Evolutionary conservation across 53 echinoderm and acorn worm genomes (phyloP).

Genomic region (Antedon mediterranea): DNA sequence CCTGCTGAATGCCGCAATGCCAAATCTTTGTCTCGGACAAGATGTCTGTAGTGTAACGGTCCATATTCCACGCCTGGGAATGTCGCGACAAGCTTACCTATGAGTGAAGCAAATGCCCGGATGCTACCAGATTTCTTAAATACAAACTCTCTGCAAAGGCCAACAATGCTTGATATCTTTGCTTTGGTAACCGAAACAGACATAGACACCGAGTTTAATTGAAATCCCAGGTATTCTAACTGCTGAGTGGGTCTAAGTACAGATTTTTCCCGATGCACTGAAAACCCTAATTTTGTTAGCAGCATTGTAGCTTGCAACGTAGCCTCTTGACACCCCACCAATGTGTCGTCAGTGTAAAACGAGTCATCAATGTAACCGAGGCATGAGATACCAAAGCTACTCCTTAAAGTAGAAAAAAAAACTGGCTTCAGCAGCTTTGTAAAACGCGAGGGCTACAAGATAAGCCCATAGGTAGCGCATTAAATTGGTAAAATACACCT

Average conservation of each 20-base stretch:
- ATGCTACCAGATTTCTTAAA: not conserved
- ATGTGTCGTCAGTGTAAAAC: not conserved
- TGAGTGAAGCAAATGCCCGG: no score
- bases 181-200: not conserved
- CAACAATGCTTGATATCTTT: not conserved
- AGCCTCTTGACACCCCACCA: not conserved
- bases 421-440: conserved; percentile 31
- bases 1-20: no score
- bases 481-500: conserved; percentile 21
- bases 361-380: not conserved
- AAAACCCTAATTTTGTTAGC: not conserved
- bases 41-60: not conserved
- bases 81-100: no score
- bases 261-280: not conserved
- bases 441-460: conserved; percentile 15
- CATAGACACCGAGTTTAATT: not conserved
- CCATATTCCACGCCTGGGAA: no score
- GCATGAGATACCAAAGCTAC: not conserved
- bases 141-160: not conserved
- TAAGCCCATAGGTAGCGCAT: conserved; percentile 25
- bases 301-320: not conserved
- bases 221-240: not conserved
- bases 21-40: no score
- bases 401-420: not conserved
- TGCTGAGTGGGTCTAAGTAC: not conserved